A percentile compares a stretch with the other conserved stretches of the same genome.
phyloP scores from a whole-genome alignment of 2,113 vertebrate genomes.

The Poeciliopsis retropinna region DNA sequence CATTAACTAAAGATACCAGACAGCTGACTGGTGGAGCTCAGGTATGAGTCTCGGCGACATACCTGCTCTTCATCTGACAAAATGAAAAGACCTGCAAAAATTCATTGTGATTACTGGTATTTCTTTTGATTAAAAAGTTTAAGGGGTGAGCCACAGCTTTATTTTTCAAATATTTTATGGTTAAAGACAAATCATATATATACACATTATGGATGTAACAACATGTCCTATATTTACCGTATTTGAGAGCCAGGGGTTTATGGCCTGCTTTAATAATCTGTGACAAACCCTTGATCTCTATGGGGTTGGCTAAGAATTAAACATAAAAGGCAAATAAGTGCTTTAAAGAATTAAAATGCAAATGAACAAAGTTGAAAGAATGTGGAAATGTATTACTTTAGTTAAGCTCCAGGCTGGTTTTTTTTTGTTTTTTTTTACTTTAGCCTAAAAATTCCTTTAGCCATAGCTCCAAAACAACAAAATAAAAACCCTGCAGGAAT shows the following conservation, averaged over 20 bases:
- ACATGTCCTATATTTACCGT: background rate
- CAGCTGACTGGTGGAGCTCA: constrained; percentile 34
- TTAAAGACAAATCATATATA: background rate
- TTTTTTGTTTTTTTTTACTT: too few relatives aligned
- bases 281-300: background rate
- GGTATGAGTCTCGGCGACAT: background rate
- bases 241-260: background rate
- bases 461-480: background rate
- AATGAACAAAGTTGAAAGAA: background rate
- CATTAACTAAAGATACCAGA: constrained; percentile 43
- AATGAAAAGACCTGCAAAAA: background rate
- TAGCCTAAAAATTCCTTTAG: background rate
- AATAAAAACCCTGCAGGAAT: background rate
- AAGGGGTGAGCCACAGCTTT: background rate
- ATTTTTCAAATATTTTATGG: background rate
- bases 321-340: background rate
- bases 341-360: constrained; percentile 3
- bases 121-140: background rate
- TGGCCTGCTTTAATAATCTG: background rate
- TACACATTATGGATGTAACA: background rate
- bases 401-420: background rate
- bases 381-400: background rate
- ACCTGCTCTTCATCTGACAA: background rate
- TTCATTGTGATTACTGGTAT: background rate
- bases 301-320: background rate